Evolutionary conservation across 2,888 invertebrate species (phyloP), one percentile per base, ranked within the genome.

Genomic region (Pedicia rivosa): DNA sequence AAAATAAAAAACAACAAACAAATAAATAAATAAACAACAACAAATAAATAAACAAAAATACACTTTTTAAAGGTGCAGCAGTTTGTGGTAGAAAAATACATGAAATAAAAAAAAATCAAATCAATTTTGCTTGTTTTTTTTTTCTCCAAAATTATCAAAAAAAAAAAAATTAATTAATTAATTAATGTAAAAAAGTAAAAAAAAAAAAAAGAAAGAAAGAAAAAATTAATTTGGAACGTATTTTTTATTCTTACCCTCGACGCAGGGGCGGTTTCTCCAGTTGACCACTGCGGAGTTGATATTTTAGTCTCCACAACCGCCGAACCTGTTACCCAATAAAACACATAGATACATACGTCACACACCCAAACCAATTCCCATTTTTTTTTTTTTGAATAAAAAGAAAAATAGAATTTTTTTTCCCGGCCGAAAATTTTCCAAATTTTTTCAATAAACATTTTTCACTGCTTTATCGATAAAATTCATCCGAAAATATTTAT

Each of bases 171-270:
- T 13, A 32, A 32, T 13, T 20, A 30, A 30, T 26, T 26, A 26
- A 36, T 29, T 28, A 17, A 33, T 24, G 19, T 22, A 28, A 27
- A 25, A 35, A 38, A 40, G 37, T 30, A 30, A 24, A 27, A 65
- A 67, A 40, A 44, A 36, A 35, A 28, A 31, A 22, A 36, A 39
- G 13, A 13, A 38, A 36, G 30, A 39, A 25, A 37, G 30, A 37
- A 37, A 37, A 20, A 25, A 36, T 37, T 34, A 34, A 14, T 30
- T 24, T 30, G 15, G 27, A 27, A 27, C 4, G 7, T 22, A 27
- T 19, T 35, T 12, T 20, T 19, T 19, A 28, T 30, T 38, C 45
- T 45, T 45, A 45, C 45, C 45, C 42, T 39, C 40, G 42, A 37
- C 40, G 42, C 37, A 38, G 40, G 32, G 36, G 42, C 41, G 26